phyloP scores from a whole-genome alignment of 2,888 invertebrate species.

The Ormyrus thymus region DNA sequence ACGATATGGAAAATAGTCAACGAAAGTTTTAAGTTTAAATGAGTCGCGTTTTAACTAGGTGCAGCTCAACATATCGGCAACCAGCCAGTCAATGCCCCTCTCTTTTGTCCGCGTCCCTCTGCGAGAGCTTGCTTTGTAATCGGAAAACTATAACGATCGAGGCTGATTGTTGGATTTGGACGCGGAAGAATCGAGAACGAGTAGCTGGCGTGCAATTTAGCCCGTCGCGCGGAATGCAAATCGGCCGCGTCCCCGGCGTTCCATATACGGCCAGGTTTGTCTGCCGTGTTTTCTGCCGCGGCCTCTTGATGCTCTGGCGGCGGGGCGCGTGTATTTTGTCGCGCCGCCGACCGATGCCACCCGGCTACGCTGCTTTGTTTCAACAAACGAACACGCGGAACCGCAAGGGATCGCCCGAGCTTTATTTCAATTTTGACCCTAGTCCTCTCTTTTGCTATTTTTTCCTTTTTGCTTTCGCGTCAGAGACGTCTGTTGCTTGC shows the following conservation, averaged over 20 bases:
- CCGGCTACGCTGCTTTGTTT: too few relatives aligned
- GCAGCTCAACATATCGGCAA: neutral
- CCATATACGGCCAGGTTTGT: too few relatives aligned
- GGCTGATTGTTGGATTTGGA: slow-evolving; percentile 9
- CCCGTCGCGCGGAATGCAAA: slow-evolving; percentile 17
- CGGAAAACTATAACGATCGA: slow-evolving; percentile 36
- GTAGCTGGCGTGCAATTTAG: slow-evolving; percentile 8
- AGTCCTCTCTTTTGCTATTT: too few relatives aligned
- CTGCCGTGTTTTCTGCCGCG: too few relatives aligned
- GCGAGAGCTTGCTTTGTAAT: neutral
- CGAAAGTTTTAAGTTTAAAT: slow-evolving; percentile 24
- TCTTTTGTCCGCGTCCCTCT: neutral
- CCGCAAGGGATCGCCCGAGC: too few relatives aligned
- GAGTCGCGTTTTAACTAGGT: neutral
- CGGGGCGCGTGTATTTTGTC: too few relatives aligned
- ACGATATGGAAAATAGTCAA: slow-evolving; percentile 14
- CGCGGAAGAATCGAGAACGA: neutral
- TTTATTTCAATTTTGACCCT: too few relatives aligned
- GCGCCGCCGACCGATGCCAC: too few relatives aligned
- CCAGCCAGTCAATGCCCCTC: neutral
- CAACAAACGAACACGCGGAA: too few relatives aligned
- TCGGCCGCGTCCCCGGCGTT: neutral
- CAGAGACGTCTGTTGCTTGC: too few relatives aligned
- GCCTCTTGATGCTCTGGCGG: too few relatives aligned
- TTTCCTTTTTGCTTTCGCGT: too few relatives aligned